Evolutionary conservation across 2,113 vertebrate species (phyloP), one percentile per base, ranked within the genome.

Genomic region (Elephas maximus): DNA sequence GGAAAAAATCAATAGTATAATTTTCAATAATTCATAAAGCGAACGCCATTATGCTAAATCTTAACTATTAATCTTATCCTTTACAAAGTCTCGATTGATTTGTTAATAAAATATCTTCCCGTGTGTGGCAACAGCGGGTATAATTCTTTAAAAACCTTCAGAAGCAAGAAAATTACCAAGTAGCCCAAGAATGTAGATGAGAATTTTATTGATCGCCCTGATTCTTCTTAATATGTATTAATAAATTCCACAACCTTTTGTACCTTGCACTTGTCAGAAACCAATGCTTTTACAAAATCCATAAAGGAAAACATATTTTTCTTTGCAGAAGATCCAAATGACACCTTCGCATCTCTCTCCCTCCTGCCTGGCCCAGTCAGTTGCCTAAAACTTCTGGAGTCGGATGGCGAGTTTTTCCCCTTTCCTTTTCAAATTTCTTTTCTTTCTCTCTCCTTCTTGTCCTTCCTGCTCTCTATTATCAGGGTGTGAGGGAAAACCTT

Each of bases 31-130:
- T 99, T 99, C 99, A 99, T 98, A 99, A 98, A 98, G 96, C 90
- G 95, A 99, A 98, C 87, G 92, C 98, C 98, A 99, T 99, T 99
- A 98, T 99, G 98, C 98, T 98, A 99, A 99, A 98, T 98, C 98
- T 98, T 98, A 98, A 98, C 98, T 99, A 99, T 99, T 98, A 99
- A 99, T 99, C 99, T 99, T 99, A 97, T 98, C 98, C 98, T 99
- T 99, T 99, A 99, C 98, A 99, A 99, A 99, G 99, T 99, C 98
- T 98, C 98, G 98, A 99, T 99, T 99, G 99, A 99, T 99, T 99
- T 99, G 98, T 98, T 99, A 98, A 99, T 99, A 99, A 99, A 99
- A 99, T 98, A 99, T 98, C 98, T 98, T 98, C 97, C 98, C 98
- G 97, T 99, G 98, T 98, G 98, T 98, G 98, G 98, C 98, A 99